Evolutionary conservation across 30 jellyfish, hydroid and myxozoan genomes (phyloP).

Genomic region (Aurelia aurita): DNA sequence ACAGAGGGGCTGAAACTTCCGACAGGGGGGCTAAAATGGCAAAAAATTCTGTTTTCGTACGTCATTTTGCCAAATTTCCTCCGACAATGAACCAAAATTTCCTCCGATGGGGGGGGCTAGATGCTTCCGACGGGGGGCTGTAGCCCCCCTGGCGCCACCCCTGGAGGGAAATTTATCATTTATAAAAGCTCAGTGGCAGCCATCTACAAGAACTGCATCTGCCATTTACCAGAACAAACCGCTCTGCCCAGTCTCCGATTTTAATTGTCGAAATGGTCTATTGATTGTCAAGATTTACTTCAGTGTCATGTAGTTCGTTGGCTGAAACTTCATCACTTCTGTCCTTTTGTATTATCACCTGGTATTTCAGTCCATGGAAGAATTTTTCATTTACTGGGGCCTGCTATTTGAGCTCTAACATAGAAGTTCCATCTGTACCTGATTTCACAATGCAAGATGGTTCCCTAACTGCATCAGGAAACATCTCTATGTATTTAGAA

Average conservation of each 20-base stretch:
- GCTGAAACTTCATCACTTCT: conserved; percentile 33
- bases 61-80: too few species aligned
- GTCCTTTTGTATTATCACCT: conserved; percentile 54
- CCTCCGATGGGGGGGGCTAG: too few species aligned
- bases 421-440: background rate
- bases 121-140: too few species aligned
- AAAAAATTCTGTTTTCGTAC: too few species aligned
- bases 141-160: too few species aligned
- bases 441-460: conserved; percentile 1
- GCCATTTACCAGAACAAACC: too few species aligned
- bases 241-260: too few species aligned
- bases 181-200: too few species aligned
- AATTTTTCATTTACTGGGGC: conserved; percentile 46
- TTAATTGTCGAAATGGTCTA: background rate
- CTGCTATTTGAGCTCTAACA: conserved; percentile 34
- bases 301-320: conserved; percentile 38
- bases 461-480: conserved; percentile 55
- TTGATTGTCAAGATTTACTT: conserved; percentile 1
- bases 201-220: conserved; percentile 26
- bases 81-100: conserved; percentile 65
- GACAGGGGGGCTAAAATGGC: too few species aligned
- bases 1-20: too few species aligned
- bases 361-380: conserved; percentile 24
- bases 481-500: background rate
- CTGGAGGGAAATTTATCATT: too few species aligned